phyloP scores from a whole-genome alignment of 2,888 invertebrate genomes.

The Luperina testacea region DNA sequence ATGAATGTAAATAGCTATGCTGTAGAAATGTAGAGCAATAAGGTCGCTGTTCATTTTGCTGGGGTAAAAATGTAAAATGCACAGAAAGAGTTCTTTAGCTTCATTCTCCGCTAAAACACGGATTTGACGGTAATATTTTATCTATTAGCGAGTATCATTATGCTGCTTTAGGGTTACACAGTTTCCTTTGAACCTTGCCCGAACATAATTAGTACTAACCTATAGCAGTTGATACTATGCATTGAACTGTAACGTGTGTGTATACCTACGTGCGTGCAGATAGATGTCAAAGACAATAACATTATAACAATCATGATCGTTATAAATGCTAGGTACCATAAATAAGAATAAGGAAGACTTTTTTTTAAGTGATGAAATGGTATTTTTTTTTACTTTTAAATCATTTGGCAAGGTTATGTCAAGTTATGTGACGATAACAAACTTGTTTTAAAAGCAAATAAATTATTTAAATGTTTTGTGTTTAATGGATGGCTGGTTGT shows the following conservation, averaged over 20 bases:
- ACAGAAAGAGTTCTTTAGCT: background rate
- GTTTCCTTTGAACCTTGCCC: conserved; percentile 10
- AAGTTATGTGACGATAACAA: conserved; percentile 26
- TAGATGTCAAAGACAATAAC: conserved; percentile 48
- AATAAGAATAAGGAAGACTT: conserved; percentile 50
- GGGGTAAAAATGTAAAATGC: background rate
- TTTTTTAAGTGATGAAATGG: conserved; percentile 1
- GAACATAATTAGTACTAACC: conserved; percentile 18
- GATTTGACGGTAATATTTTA: background rate
- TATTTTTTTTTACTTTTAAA: conserved; percentile 5
- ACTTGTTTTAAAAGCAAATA: conserved; percentile 6
- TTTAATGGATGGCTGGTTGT: conserved; percentile 20
- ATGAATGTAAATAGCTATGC: no score
- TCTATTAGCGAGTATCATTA: conserved; percentile 19
- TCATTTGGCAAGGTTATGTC: conserved; percentile 43
- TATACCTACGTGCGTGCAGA: conserved; percentile 3
- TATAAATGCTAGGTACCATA: conserved; percentile 42
- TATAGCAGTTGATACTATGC: conserved; percentile 3
- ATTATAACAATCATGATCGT: conserved; percentile 3
- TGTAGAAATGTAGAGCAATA: background rate
- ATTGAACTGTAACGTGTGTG: background rate
- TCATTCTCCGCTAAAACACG: background rate
- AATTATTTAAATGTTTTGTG: conserved; percentile 22
- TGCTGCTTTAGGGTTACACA: conserved; percentile 1
- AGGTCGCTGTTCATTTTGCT: background rate